These are phyloP conservation scores for Rhynchopsitta pachyrhyncha DNA, from an alignment of 2,113 vertebrate genomes.

Conservation along the genomic window DNA sequence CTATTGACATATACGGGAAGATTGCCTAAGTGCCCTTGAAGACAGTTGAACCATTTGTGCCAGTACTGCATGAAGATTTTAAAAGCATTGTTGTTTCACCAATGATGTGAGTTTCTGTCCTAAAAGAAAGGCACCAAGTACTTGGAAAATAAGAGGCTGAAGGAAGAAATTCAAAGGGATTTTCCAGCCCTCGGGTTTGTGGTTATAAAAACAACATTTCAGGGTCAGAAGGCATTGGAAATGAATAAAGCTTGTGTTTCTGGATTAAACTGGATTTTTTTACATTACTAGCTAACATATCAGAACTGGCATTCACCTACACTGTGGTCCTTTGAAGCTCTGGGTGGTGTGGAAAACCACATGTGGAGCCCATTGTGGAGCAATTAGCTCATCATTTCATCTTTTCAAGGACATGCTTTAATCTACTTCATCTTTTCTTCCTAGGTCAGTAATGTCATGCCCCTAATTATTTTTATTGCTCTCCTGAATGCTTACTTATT, in stretches of 20 bases:
- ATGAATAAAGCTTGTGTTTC: background rate
- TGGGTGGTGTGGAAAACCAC: background rate
- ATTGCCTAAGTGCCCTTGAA: constrained; percentile 5
- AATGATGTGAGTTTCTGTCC: background rate
- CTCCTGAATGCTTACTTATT: constrained; percentile 27
- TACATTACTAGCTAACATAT: background rate
- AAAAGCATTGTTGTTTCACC: background rate
- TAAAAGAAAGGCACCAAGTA: background rate
- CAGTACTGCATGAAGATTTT: constrained; percentile 7
- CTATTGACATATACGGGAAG: constrained; percentile 8
- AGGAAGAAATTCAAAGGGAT: background rate
- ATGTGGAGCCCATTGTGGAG: background rate
- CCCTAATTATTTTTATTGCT: constrained; percentile 29
- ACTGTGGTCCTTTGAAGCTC: background rate
- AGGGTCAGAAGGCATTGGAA: background rate
- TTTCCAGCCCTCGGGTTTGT: background rate
- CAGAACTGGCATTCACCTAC: background rate
- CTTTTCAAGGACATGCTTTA: background rate
- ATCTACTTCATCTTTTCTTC: background rate
- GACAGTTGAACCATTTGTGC: background rate
- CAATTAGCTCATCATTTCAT: constrained; percentile 15
- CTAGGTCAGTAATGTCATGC: constrained; percentile 7
- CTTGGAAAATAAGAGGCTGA: background rate
- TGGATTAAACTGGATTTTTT: background rate
- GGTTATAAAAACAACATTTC: background rate